phyloP scores from a whole-genome alignment of 2,797 vertebrate species.

The Vipera ursinii region DNA sequence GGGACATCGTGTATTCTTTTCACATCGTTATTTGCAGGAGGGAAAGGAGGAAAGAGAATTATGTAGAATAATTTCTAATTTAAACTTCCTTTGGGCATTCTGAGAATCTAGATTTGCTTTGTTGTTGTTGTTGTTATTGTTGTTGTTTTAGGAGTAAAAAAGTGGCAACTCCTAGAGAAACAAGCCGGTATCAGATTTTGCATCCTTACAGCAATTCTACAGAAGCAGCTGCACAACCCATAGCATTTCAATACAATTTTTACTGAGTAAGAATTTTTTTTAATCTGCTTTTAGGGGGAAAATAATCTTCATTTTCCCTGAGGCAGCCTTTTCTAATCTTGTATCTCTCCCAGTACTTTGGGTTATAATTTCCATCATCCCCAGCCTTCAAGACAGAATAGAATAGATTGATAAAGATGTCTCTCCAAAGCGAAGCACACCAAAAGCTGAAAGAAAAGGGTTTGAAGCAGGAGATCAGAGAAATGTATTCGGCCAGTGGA shows the following conservation, averaged over 20 bases:
- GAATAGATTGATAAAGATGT: no score
- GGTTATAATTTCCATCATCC: not conserved
- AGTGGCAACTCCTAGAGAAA: not conserved
- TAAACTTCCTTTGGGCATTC: not conserved
- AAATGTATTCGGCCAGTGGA: fast-evolving
- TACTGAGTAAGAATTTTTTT: not conserved
- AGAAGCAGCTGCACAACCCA: not conserved
- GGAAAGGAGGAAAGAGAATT: not conserved
- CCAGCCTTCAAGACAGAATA: not conserved
- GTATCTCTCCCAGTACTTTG: not conserved
- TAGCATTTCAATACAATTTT: not conserved
- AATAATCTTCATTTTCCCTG: not conserved
- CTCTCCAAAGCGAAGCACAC: not conserved
- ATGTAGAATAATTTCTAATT: not conserved
- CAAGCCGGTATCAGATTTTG: not conserved
- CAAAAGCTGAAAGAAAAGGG: not conserved
- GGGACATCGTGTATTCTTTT: not conserved
- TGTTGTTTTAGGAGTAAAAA: no score
- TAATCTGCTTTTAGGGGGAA: not conserved
- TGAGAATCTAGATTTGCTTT: not conserved
- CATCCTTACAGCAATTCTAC: not conserved
- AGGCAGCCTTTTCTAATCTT: not conserved
- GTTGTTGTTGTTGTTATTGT: no score
- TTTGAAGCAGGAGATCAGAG: not conserved
- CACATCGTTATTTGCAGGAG: not conserved